Evolutionary conservation across 35 echinoderm and acorn worm species (phyloP), one percentile per base, ranked within the genome.

Genomic region (Strongylocentrotus purpuratus): DNA sequence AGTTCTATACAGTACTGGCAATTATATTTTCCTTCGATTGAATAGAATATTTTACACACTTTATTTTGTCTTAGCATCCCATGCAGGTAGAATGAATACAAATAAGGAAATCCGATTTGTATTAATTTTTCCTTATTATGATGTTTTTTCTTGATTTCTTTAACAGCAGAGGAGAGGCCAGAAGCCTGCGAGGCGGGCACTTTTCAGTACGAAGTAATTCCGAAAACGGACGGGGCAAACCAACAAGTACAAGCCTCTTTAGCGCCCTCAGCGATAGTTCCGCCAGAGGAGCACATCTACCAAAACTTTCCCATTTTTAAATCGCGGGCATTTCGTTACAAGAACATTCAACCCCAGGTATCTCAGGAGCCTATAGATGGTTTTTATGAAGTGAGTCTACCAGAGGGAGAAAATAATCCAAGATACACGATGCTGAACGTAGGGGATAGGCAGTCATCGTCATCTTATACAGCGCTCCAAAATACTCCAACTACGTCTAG

Each of bases 351-450:
- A 9, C 7, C 31, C 25, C 87, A 89, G 33, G 6, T 2, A 22
- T 13, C 85, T 31, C 33, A 45, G 45, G 32, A 18, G 33, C 87
- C 20, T 45, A 13, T 33, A 41, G 87, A 20, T 46, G 33, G 12
- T 89, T 3, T 89, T 25, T 89, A 89, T 31, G 87, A 89, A 45
- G 33, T 89, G 0, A 46, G 33, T 46, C 15, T 46, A 46, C 45
- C 45, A 14, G 87, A 89, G 31, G 45, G 11, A 45, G 87, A 89
- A 31, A 25, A 0, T 45, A 45, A 89, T 9, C 32, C 87, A 0
- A 33, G 87, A 28, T 89, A 89, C 33, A 89, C 87, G 7, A 45
- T 89, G 87, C 87, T 89, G 33, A 89, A 89, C 20, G 87, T 89
- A 18, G 87, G 87, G 4, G 45, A 89, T 46, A 89, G 87, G n/a